phyloP scores from a whole-genome alignment of 2,888 invertebrate species.

The Caenorhabditis zanzibari region DNA sequence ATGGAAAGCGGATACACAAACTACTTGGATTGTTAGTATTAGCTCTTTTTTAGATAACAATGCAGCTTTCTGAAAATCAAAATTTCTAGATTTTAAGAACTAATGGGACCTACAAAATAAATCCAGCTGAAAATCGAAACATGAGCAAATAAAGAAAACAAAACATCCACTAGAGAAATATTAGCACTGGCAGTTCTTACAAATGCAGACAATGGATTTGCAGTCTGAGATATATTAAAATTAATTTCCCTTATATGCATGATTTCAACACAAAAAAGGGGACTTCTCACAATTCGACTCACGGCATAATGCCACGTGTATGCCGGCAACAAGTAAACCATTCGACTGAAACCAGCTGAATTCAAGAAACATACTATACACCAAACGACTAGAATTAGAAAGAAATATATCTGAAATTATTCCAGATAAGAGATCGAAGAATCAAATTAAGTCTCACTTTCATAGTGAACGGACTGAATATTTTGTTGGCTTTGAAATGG shows the following conservation, averaged over 20 bases:
- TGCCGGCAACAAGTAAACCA: constrained; percentile 68
- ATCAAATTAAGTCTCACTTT: constrained; percentile 39
- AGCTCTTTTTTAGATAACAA: constrained; percentile 67
- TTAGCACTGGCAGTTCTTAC: constrained; percentile 61
- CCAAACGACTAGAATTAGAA: constrained; percentile 54
- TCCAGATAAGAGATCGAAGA: background rate
- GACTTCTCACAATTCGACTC: constrained; percentile 51
- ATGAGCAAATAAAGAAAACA: constrained; percentile 64
- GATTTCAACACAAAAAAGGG: constrained; percentile 3
- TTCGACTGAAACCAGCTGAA: constrained; percentile 58
- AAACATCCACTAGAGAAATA: constrained; percentile 66
- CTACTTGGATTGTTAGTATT: constrained; percentile 68
- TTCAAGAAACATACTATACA: constrained; percentile 58
- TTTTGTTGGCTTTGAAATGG: constrained; percentile 48
- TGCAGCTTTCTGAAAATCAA: constrained; percentile 64
- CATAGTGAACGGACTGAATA: constrained; percentile 55
- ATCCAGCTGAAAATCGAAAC: constrained; percentile 64
- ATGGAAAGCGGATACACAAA: constrained; percentile 67
- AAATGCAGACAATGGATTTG: constrained; percentile 23
- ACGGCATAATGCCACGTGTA: constrained; percentile 73
- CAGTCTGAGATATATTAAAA: background rate
- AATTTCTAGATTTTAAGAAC: background rate
- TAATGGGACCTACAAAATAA: constrained; percentile 52
- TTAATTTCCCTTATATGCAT: background rate
- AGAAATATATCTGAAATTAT: constrained; percentile 59